Conservation (phyloP, 2,797 vertebrate species). For the Chaunax sp. region DNA sequence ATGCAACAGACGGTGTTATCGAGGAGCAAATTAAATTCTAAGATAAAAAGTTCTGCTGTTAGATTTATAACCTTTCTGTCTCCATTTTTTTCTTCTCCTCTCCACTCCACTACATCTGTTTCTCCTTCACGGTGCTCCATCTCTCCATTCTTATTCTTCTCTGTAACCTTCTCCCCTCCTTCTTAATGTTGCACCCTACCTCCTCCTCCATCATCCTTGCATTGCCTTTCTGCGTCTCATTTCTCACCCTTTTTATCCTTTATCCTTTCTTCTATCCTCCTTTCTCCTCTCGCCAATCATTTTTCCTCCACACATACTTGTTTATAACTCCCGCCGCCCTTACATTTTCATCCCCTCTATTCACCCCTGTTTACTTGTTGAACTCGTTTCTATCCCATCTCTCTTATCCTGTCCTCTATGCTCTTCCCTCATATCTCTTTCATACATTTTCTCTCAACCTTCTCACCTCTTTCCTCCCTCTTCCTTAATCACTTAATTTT, state of each 20-base stretch:
- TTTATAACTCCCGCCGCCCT: slow-evolving; percentile 27
- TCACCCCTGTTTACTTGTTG: slow-evolving; percentile 20
- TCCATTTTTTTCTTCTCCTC: slow-evolving; percentile 2
- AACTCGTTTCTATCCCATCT: slow-evolving; percentile 14
- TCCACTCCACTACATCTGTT: slow-evolving; percentile 22
- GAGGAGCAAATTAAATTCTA: slow-evolving; percentile 62
- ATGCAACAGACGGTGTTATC: slow-evolving; percentile 50
- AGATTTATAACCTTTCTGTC: slow-evolving; percentile 47
- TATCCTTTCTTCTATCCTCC: background rate
- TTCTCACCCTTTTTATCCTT: background rate
- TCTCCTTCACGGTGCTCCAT: slow-evolving; percentile 9
- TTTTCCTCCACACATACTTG: slow-evolving; percentile 17
- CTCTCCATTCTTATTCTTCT: slow-evolving; percentile 16
- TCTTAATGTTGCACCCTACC: background rate
- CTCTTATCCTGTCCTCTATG: slow-evolving; percentile 17
- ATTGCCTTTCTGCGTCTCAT: slow-evolving; percentile 1
- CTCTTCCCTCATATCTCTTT: slow-evolving; percentile 4
- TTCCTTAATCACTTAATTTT: background rate
- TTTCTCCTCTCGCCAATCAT: slow-evolving; percentile 6
- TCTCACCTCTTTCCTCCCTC: too few relatives aligned
- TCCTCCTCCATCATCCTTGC: background rate
- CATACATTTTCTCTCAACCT: background rate
- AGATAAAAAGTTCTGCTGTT: slow-evolving; percentile 46
- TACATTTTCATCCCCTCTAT: slow-evolving; percentile 17
- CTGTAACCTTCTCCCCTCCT: background rate